Base-by-base conservation (phyloP, 1,140 invertebrate genomes). In the Bombus pyrosoma region DNA sequence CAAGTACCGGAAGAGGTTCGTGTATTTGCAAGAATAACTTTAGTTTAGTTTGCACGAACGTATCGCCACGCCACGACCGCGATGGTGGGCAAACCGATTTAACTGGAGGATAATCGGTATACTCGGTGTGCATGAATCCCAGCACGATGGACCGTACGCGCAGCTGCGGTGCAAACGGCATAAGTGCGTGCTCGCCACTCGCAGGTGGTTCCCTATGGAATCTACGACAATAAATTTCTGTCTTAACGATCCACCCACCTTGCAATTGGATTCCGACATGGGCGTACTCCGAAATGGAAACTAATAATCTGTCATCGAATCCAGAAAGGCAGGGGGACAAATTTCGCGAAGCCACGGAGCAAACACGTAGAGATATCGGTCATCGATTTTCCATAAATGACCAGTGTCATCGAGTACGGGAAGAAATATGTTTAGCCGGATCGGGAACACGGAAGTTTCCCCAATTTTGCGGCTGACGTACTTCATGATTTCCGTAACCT, bases 331-430 rank as follows among this genome's bases (percentile, higher is more conserved):
- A 18, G 62, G 25, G 25, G 5, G 41, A 79, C 28, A 32, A 53
- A 18, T 32, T 28, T 12, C 32, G 15, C 32, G 6, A 22, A 22
- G 47, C 47, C 18, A 22, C 47, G 47, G 18, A 22, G 12, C 41
- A 39, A 34, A 8, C 15, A 39, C 28, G 34, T 6, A 25, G 22
- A 28, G 25, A 39, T 13, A 25, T 71, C 37, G 47, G 15, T 28
- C 53, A 62, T 73, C 22, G 81, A 83, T 77, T 77, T 64, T 68
- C 62, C 73, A 77, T 73, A 43, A 73, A 81, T 34, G 69, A 81
- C 28, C 34, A 4, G 28, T 72, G 59, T 75, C 81, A 62, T 62
- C 71, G 41, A 5, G 18, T 5, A 3, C 9, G 2, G 22, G 8
- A 43, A 37, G 32, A 66, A 34, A 64, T 74, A 39, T 43, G n/a